These are phyloP conservation scores for Blomia tropicalis DNA, from an alignment of 2,888 invertebrate genomes.

Conservation along the genomic window DNA sequence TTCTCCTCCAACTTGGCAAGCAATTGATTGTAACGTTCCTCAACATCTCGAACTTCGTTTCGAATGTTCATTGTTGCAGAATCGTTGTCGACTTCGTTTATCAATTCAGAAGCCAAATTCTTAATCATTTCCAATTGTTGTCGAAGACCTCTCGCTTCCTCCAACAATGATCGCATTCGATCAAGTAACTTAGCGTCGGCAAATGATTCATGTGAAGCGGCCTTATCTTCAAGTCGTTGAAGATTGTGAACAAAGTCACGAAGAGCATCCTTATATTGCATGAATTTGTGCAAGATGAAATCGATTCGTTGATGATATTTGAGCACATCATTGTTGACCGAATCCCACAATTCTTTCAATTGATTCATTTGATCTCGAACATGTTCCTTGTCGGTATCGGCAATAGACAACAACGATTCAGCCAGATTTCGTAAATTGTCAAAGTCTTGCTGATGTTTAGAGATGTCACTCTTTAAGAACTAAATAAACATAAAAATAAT, in stretches of 20 bases:
- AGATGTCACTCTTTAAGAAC: constrained; percentile 60
- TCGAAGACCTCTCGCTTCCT: constrained; percentile 60
- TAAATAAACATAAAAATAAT: constrained; percentile 36
- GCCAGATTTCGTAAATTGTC: constrained; percentile 71
- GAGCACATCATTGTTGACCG: constrained; percentile 59
- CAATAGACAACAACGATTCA: constrained; percentile 67
- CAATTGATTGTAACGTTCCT: constrained; percentile 58
- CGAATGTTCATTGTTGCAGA: constrained; percentile 55
- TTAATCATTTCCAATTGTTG: constrained; percentile 53
- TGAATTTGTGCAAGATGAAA: constrained; percentile 50
- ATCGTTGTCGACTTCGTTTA: constrained; percentile 55
- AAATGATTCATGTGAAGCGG: constrained; percentile 55
- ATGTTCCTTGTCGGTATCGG: constrained; percentile 76
- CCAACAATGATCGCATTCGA: constrained; percentile 59
- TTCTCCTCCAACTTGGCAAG: constrained; percentile 60
- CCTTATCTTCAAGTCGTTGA: constrained; percentile 70
- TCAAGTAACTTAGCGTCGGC: constrained; percentile 64
- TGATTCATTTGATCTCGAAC: constrained; percentile 62
- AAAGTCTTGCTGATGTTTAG: constrained; percentile 82
- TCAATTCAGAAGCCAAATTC: constrained; percentile 57
- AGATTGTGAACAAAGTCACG: constrained; percentile 68
- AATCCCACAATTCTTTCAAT: constrained; percentile 76
- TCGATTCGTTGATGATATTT: constrained; percentile 63
- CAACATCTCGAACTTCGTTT: constrained; percentile 58
- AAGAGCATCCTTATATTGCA: constrained; percentile 66